Evolutionary conservation across 2,888 invertebrate genomes (phyloP).

Genomic region (Tipula helvola): DNA sequence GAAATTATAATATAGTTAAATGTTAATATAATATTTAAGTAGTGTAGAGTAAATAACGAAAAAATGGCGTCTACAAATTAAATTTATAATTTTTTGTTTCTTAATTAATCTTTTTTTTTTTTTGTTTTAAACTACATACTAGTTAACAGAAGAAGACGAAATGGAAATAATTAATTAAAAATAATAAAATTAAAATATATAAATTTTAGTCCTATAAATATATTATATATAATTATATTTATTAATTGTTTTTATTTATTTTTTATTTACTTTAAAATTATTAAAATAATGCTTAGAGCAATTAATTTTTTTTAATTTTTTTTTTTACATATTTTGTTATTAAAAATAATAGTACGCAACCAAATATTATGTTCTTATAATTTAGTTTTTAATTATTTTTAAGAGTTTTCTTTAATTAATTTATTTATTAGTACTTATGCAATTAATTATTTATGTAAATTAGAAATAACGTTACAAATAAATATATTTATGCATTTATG

Average conservation of each 20-base stretch:
- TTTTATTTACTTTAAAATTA: not conserved
- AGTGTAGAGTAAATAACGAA: not conserved
- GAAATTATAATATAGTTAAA: not conserved
- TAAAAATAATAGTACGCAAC: constrained; percentile 4
- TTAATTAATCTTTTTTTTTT: not conserved
- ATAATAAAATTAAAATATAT: not conserved
- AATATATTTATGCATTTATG: not conserved
- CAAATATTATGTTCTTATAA: not conserved
- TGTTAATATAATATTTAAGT: not conserved
- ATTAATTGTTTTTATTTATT: not conserved
- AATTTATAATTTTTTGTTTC: not conserved
- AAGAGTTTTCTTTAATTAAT: not conserved
- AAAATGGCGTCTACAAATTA: not conserved
- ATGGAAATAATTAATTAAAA: not conserved
- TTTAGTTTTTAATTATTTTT: not conserved
- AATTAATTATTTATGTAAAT: not conserved
- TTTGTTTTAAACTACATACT: not conserved
- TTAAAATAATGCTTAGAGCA: constrained; percentile 4
- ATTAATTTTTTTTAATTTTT: not conserved
- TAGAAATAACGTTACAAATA: not conserved
- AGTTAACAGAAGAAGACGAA: not conserved
- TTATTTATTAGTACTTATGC: not conserved
- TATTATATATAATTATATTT: not conserved
- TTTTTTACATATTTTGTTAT: not conserved
- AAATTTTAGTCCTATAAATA: not conserved